These are phyloP conservation scores for Betta splendens DNA, from an alignment of 2,797 vertebrate genomes.

Conservation along the genomic window DNA sequence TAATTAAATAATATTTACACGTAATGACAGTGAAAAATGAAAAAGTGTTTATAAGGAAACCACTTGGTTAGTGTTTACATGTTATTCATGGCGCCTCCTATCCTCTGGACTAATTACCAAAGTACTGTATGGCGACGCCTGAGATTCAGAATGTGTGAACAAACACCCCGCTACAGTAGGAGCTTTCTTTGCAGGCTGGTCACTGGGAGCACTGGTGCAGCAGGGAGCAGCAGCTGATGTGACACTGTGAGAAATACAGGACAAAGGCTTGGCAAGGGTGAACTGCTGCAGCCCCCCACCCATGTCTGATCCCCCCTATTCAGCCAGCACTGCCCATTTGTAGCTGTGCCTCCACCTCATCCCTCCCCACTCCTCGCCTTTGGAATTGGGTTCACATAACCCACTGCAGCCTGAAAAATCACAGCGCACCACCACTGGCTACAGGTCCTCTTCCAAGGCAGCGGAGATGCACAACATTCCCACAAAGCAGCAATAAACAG, in stretches of 20 bases:
- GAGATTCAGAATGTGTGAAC: constrained; percentile 1
- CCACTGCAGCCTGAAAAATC: constrained; percentile 75
- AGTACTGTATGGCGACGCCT: no score
- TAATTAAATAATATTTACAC: no score
- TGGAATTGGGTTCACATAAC: constrained; percentile 73
- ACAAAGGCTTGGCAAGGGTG: constrained; percentile 17
- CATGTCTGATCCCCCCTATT: constrained; percentile 41
- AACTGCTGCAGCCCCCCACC: constrained; percentile 73
- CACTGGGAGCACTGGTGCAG: constrained; percentile 1
- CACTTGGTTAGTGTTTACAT: no score
- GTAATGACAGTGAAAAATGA: no score
- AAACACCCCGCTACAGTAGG: neutral
- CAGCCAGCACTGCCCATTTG: constrained; percentile 47
- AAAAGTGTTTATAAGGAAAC: no score
- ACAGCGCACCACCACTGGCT: constrained; percentile 50
- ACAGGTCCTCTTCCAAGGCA: constrained; percentile 32
- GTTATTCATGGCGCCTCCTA: no score
- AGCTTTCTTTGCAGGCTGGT: constrained; percentile 14
- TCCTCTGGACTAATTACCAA: no score
- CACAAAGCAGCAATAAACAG: constrained; percentile 35
- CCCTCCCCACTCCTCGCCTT: constrained; percentile 36
- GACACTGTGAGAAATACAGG: constrained; percentile 16
- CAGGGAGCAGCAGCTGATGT: constrained; percentile 7
- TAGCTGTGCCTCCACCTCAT: constrained; percentile 47
- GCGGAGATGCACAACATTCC: constrained; percentile 25